Evolutionary conservation across 2,113 vertebrate genomes (phyloP), one percentile per base, ranked within the genome.

Genomic region (Halcyon malimbica): DNA sequence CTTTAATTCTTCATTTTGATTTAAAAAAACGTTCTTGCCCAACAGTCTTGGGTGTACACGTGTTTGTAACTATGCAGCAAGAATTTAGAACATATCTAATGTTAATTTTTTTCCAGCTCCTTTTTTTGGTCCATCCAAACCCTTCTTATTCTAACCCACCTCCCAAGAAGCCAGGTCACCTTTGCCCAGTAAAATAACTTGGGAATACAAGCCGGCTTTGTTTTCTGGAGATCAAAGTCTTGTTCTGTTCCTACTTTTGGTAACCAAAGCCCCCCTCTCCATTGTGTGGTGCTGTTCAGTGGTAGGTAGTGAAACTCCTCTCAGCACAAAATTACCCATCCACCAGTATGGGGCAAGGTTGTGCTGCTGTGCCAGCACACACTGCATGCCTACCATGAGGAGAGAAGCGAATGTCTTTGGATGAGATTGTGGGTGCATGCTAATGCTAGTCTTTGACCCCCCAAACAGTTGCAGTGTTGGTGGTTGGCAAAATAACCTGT

Each of bases 201-300:
- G 62, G 57, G 48, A 87, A 92, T 84, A 87, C 54, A 94, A 79
- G 25, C 21, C 33, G 10, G 54, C 87, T 91, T 95, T 96, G 77
- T 92, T 71, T 90, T 87, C 62, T 57, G 48, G 63, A 94, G 86
- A 93, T 92, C 65, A 94, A 95, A 96, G 80, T 6, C 44, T 53
- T 77, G 44, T 37, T 80, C 92, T 90, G 20, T 78, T 83, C 70
- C 50, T 70, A 9, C 41, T 65, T 70, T 48, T 69, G 54, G 91
- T 79, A 94, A 94, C 50, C 53, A 79, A 95, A 95, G 35, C 56
- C 51, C 35, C 39, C n/a, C 14, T 75, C 37, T 83, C n/a, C 29
- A 26, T 76, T 71, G 56, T 5, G 37, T 46, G 60, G 48, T 75
- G 59, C 25, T 80, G 44, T 48, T 96, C 65, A 64, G 63, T 17